These are phyloP conservation scores for Lophotriccus pileatus DNA, from an alignment of 2,797 vertebrate species.

Conservation along the genomic window DNA sequence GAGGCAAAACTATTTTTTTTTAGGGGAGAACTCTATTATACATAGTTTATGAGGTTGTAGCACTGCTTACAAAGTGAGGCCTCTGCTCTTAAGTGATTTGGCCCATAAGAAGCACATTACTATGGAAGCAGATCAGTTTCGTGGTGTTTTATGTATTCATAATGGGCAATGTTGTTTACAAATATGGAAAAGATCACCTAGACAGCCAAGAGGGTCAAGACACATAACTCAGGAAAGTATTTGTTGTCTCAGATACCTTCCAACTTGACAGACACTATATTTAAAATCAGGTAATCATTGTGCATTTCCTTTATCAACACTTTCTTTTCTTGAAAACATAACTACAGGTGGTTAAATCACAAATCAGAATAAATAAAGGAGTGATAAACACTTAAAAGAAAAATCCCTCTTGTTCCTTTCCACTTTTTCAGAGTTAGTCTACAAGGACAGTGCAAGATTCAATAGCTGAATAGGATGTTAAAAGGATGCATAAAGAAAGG, in stretches of 20 bases:
- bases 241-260: background rate
- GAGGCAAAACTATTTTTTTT: background rate
- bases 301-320: background rate
- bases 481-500: background rate
- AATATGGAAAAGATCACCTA: background rate
- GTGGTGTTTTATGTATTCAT: background rate
- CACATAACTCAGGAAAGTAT: background rate
- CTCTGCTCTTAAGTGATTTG: background rate
- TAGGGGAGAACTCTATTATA: background rate
- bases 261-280: background rate
- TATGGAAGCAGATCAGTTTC: background rate
- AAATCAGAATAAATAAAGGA: background rate
- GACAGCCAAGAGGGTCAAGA: background rate
- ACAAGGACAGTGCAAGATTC: background rate
- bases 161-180: background rate
- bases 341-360: background rate
- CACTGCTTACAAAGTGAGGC: background rate
- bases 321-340: background rate
- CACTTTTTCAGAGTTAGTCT: background rate
- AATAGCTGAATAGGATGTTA: background rate
- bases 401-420: background rate
- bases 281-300: background rate
- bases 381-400: background rate
- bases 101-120: background rate
- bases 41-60: background rate